Base-by-base conservation (phyloP, 2,888 invertebrate species). In the Tenthredo amoena region DNA sequence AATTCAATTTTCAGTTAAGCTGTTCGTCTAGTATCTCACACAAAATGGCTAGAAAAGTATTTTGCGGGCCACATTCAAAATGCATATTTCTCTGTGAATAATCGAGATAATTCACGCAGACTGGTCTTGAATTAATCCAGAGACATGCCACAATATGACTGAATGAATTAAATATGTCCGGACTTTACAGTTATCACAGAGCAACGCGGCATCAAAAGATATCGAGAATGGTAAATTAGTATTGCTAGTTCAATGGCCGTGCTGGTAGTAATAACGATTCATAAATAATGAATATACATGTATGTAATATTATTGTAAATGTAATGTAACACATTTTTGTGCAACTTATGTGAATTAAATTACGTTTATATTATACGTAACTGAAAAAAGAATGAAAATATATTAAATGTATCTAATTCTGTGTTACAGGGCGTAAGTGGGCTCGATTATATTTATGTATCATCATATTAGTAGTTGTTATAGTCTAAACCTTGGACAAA, bases 301-400 rank as follows among this genome's bases (percentile, higher is more conserved):
- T 4, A 47, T 47, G 47, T 47, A 47, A 47, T 47, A 12, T 15
- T 47, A 34, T 26, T 21, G 34, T 71, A 71, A 18, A 37, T 37
- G 71, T 18, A 71, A 71, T 37, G 62, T 62, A 62, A 62, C 21
- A 71, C 34, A 9, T 71, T 37, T 71, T 71, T 71, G 71, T 37
- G 71, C 15, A 71, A 71, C 12, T 34, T 71, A 5, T n/a, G 37
- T 26, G 62, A 62, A 62, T 26, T 10, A n/a, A 55, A n/a, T 55
- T n/a, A 18, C 55, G 47, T 47, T 47, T 47, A 10, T 47, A 15
- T 47, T 47, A 47, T 47, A 15, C 47, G 47, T 47, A 15, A 47
- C 2, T 43, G 4, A 1, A 15, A 47, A 47, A 43, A 47, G 12
- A 47, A 47, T 47, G 4, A 47, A 47, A 47, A 10, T 47, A 55